These are phyloP conservation scores for Sarcophaga subvicina DNA, from an alignment of 2,888 invertebrate genomes.

Conservation along the genomic window DNA sequence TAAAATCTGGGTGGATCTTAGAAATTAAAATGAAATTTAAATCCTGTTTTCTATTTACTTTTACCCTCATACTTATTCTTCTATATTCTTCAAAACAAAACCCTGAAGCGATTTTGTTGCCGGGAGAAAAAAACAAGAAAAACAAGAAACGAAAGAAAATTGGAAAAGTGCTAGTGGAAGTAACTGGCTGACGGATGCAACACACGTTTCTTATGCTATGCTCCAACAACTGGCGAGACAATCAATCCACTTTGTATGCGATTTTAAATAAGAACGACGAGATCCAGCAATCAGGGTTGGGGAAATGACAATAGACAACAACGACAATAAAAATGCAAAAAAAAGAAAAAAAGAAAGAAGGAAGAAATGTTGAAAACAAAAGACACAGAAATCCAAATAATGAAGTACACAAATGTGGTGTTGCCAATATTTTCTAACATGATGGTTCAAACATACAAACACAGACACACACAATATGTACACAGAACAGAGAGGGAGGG, in stretches of 20 bases:
- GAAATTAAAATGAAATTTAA: too few relatives aligned
- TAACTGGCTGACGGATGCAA: slow-evolving; percentile 14
- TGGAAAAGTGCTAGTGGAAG: not conserved
- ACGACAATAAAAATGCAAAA: slow-evolving; percentile 46
- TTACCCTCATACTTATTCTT: not conserved
- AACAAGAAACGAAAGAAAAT: not conserved
- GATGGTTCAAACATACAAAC: slow-evolving; percentile 8
- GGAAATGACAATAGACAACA: slow-evolving; percentile 13
- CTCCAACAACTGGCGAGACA: not conserved
- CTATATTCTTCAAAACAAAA: not conserved
- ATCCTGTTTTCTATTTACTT: not conserved
- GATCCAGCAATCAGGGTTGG: not conserved
- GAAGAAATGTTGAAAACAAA: slow-evolving; percentile 33
- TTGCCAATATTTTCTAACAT: slow-evolving; percentile 61
- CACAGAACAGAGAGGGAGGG: not conserved
- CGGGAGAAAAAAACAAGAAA: not conserved
- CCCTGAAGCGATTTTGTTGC: not conserved
- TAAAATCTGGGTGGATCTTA: too few relatives aligned
- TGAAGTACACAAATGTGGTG: slow-evolving; percentile 61
- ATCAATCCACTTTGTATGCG: slow-evolving; percentile 26
- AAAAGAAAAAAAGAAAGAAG: too few relatives aligned
- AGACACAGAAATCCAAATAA: slow-evolving; percentile 64
- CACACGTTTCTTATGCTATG: slow-evolving; percentile 1
- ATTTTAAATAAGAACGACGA: not conserved
- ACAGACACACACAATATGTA: slow-evolving; percentile 16